Evolutionary conservation across 2,797 vertebrate species (phyloP).

Genomic region (Pipistrellus nathusii): DNA sequence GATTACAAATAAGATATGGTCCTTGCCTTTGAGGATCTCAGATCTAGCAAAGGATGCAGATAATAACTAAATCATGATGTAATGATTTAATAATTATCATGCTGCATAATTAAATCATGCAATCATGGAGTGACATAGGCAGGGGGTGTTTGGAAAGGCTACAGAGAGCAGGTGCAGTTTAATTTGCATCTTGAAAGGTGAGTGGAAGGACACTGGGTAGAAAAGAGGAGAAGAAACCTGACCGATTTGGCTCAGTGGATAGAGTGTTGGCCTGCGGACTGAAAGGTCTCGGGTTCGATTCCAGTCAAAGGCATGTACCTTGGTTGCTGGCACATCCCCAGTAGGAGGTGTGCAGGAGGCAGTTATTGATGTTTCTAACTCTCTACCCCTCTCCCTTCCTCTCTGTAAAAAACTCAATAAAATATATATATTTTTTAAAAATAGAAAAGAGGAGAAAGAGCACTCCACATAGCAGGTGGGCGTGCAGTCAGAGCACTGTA

Average conservation of each 20-base stretch:
- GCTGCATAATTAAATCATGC: background rate
- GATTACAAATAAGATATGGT: background rate
- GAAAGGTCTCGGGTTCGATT: too few relatives aligned
- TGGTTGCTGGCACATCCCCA: too few relatives aligned
- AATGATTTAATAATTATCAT: background rate
- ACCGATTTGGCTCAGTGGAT: too few relatives aligned
- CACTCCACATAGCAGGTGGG: background rate
- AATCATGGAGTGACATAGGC: background rate
- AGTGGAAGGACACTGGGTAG: background rate
- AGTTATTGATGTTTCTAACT: too few relatives aligned
- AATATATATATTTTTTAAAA: too few relatives aligned
- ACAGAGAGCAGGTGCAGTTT: background rate
- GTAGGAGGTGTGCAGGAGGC: too few relatives aligned
- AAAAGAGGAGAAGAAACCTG: background rate
- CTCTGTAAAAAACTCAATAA: too few relatives aligned
- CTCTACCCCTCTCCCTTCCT: too few relatives aligned
- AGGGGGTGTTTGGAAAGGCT: background rate
- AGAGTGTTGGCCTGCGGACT: too few relatives aligned
- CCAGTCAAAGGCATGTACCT: too few relatives aligned
- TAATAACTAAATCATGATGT: background rate
- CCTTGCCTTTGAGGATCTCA: constrained; percentile 38
- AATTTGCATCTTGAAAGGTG: background rate
- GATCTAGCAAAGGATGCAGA: background rate
- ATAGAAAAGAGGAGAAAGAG: constrained; percentile 18
- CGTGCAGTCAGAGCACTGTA: background rate